Base-by-base conservation (phyloP, 1,140 invertebrate genomes). In the Drosophila mojavensis region DNA sequence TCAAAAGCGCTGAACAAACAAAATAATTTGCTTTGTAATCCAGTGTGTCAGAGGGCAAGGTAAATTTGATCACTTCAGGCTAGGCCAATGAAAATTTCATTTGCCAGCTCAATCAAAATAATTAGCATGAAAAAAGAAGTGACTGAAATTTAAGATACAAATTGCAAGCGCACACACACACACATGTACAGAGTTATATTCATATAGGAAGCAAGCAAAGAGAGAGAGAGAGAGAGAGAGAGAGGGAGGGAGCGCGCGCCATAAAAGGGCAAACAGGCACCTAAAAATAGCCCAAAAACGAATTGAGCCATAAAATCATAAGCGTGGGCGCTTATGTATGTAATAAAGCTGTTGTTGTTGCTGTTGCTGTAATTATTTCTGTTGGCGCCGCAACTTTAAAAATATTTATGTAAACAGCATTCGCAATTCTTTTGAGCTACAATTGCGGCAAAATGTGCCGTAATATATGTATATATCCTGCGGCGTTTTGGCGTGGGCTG, bases 31-130 rank as follows among this genome's bases (percentile, higher is more conserved):
- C 47, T 26, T 81, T 81, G 68, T 61, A 78, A 81, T 68, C 45
- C 58, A 20, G 17, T 50, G 20, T 28, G 24, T n/a, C 26, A 47
- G 33, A 4, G 47, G 36, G 47, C 43, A 36, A 66, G 81, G 58
- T 55, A 48, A 76, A 83, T 79, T 84, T 76, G 81, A 83, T 83
- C 76, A 76, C 72, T 83, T 83, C 65, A 65, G 11, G 17, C 41
- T 10, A 6, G 51, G 69, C 54, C 62, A 63, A 81, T 63, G 9
- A 30, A 28, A 45, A 45, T 5, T 39, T 56, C 45, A 70, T 64
- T 63, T 62, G 77, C 60, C 63, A 61, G 61, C 50, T 11, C 70
- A 80, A 76, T 28, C 50, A 20, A 20, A 39, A 55, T n/a, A n/a
- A 60, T 43, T 24, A 28, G 6, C 39, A 43, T 30, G 0, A 26